Evolutionary conservation across 1,140 invertebrate species (phyloP), one percentile per base, ranked within the genome.

Genomic region (Hyles euphorbiae): DNA sequence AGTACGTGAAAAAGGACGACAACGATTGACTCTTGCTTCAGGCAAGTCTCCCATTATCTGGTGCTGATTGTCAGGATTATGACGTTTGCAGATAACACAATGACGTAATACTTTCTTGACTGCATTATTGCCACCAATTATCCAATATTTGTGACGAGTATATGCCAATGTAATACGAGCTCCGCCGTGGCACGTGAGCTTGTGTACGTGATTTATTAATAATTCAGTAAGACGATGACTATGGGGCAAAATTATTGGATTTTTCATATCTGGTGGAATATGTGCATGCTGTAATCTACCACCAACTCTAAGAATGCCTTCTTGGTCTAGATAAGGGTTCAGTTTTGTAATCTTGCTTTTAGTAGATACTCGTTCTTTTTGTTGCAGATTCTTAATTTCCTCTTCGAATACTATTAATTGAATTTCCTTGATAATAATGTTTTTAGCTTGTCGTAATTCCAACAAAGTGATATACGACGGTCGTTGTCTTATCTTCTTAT

Each of bases 171-270:
- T 70, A 8, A 72, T 11, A 0, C 67, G 64, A 1, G 70, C 48
- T 44, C 73, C 75, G n/a, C 67, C 73, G 53, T 82, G 82, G 6
- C 69, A 64, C 0, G 69, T 63, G 0, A 55, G 9, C 50, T 57
- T 10, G 12, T 84, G 80, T 2, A 71, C 57, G 12, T 76, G n/a
- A 0, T 61, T 10, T 1, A 77, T 76, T 6, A 82, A 52, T 7
- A 83, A 52, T 0, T n/a, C 50, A 0, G 68, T 66, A 36, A 60
- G 43, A 8, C 12, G 43, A 8, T 33, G 36, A 47, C n/a, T 48
- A 34, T 44, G 22, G 53, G 58, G 58, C 36, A 78, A 63, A n/a
- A 78, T 69, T 10, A 76, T 68, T n/a, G 74, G 72, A 52, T 79
- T 64, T 60, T 71, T 70, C 7, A 34, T 52, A 32, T 57, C 8